Evolutionary conservation across 92 coral and sea anemone species (phyloP), one percentile per base, ranked within the genome.

Genomic region (Zoanthus sociatus): DNA sequence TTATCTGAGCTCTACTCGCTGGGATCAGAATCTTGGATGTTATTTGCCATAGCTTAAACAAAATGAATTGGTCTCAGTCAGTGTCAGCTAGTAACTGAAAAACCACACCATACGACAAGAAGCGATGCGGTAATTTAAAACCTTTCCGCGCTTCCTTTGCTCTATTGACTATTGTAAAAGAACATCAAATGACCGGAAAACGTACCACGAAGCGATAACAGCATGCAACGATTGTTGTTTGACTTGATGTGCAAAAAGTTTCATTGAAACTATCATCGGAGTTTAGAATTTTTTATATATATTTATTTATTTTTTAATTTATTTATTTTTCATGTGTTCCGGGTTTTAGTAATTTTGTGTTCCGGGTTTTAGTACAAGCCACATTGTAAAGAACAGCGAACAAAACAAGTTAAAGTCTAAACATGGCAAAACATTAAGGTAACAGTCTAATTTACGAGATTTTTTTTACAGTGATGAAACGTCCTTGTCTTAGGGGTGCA

Each of bases 91-190:
- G 8, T 1, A 20, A 64, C 42, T 53, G 58, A 53, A 53, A 53
- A 53, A 6, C 70, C 71, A 64, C 71, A 64, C 71, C 71, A 64
- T 21, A 4, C 42, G 4, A 37, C 4, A 26, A 37, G 42, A 64
- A 64, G 31, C 71, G 71, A 64, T 33, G 71, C 71, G 20, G 71
- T 16, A 64, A 64, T 64, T 13, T 64, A 30, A 64, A 64, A 64
- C 71, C 71, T 21, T 64, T 64, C 71, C 20, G 7, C 21, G 16
- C 0, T 15, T 64, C 21, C 26, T 64, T 16, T 64, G 71, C 71
- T 64, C 71, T 64, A 64, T 64, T 64, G 71, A 16, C 71, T 64
- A 64, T 64, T 64, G 71, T 64, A 14, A 9, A 53, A 53, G 58
- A 14, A 53, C 15, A 53, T 53, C 7, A 10, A 10, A 9, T 53